Percentiles rank a stretch among this genome's conserved stretches.
These are phyloP conservation scores for Globia sparganii DNA, from an alignment of 2,888 invertebrate genomes.

Conservation along the genomic window DNA sequence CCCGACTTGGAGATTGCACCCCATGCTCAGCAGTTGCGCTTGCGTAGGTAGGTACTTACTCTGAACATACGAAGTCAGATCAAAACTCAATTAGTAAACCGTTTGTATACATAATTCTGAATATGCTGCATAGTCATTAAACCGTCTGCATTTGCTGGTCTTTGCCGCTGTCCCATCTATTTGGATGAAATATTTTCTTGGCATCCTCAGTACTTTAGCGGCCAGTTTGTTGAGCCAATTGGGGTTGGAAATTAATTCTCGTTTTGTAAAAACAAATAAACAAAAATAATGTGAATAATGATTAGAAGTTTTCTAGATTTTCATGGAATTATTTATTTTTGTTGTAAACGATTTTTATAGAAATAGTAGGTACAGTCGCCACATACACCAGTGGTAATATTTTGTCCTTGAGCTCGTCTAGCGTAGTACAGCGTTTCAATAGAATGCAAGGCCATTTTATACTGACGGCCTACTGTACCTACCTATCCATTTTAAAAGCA, in stretches of 20 bases:
- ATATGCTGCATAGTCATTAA: not conserved
- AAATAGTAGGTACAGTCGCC: no score
- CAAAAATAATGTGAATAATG: not conserved
- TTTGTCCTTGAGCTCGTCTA: no score
- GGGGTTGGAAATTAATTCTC: slow-evolving; percentile 35
- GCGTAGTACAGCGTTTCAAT: no score
- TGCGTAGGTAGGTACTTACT: no score
- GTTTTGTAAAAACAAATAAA: not conserved
- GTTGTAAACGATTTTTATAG: no score
- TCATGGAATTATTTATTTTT: not conserved
- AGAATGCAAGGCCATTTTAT: no score
- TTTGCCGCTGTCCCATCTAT: slow-evolving; percentile 64
- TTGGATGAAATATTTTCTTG: slow-evolving; percentile 73
- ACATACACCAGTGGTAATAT: no score
- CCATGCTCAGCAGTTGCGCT: no score
- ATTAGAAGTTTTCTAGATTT: no score
- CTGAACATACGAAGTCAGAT: not conserved
- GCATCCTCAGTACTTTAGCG: slow-evolving; percentile 63
- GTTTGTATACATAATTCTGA: not conserved
- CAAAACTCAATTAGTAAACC: not conserved
- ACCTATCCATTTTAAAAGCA: not conserved
- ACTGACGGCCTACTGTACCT: no score
- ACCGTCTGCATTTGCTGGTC: slow-evolving; percentile 38
- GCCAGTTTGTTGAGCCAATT: slow-evolving; percentile 65
- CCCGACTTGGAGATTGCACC: no score